phyloP scores from a whole-genome alignment of 2,888 invertebrate genomes.

The Lasiommata megera region DNA sequence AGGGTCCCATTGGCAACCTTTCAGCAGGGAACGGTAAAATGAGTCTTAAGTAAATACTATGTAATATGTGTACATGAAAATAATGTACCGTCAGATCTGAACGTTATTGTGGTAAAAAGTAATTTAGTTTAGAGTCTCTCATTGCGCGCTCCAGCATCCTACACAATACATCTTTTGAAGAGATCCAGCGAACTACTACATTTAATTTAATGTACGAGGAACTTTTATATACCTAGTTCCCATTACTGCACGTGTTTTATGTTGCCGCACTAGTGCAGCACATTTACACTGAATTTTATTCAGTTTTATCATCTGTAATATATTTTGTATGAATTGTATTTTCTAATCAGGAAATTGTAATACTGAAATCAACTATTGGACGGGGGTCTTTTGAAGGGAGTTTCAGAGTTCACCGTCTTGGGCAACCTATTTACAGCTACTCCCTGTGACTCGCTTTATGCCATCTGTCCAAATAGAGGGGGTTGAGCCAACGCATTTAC shows the following conservation, averaged over 20 bases:
- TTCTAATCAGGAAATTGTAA: too few relatives aligned
- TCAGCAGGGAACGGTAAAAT: too few relatives aligned
- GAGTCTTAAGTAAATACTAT: not conserved
- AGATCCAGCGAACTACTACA: constrained; percentile 12
- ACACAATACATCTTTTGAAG: constrained; percentile 13
- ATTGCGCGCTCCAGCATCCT: not conserved
- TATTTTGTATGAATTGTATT: too few relatives aligned
- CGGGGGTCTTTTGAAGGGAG: too few relatives aligned
- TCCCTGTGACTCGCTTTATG: too few relatives aligned
- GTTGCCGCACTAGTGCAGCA: not conserved
- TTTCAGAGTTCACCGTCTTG: too few relatives aligned
- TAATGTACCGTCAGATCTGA: not conserved
- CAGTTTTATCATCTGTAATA: too few relatives aligned
- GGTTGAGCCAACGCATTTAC: too few relatives aligned
- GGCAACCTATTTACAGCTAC: too few relatives aligned
- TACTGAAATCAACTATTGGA: too few relatives aligned
- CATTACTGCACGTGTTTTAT: constrained; percentile 6
- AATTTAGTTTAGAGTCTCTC: constrained; percentile 11
- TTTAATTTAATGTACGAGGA: constrained; percentile 15
- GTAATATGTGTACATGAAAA: not conserved
- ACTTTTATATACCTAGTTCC: constrained; percentile 15
- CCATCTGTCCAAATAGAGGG: too few relatives aligned
- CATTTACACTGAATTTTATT: not conserved
- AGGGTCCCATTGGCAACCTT: too few relatives aligned
- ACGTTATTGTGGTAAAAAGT: constrained; percentile 14